A percentile compares a stretch with the other conserved stretches of the same genome.
phyloP scores from a whole-genome alignment of 2,113 vertebrate genomes.

The Thymallus thymallus region DNA sequence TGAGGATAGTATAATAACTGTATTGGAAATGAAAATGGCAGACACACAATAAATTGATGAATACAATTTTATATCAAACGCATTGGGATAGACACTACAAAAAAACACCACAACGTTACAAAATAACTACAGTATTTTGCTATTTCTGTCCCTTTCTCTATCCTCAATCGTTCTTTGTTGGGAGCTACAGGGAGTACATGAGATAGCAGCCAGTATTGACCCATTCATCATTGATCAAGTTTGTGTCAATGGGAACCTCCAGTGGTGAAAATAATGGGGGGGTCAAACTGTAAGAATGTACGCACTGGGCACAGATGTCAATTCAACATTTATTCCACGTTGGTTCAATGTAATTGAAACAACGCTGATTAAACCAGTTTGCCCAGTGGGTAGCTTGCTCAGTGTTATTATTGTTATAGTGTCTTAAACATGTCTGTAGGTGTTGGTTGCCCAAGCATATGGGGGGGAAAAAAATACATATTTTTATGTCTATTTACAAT shows the following conservation, averaged over 20 bases:
- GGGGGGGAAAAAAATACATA: background rate
- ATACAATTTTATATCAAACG: background rate
- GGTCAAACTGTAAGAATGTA: background rate
- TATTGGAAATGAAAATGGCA: background rate
- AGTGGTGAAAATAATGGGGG: background rate
- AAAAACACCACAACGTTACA: background rate
- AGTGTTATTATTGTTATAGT: background rate
- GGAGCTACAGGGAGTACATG: constrained; percentile 5
- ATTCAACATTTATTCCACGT: too few relatives aligned
- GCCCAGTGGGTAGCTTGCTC: background rate
- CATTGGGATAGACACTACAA: background rate
- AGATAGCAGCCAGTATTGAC: constrained; percentile 26
- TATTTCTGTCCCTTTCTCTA: constrained; percentile 17
- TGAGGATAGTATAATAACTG: background rate
- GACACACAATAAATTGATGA: background rate
- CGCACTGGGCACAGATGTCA: too few relatives aligned
- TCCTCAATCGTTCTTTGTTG: constrained; percentile 36
- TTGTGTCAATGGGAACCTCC: background rate
- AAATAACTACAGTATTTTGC: too few relatives aligned
- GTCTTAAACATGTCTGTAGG: background rate
- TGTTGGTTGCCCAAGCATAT: too few relatives aligned
- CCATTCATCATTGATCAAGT: background rate
- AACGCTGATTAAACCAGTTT: too few relatives aligned
- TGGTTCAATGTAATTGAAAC: too few relatives aligned
- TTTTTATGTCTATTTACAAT: background rate